phyloP scores from a whole-genome alignment of 2,888 invertebrate genomes.

The Drosophila affinis region DNA sequence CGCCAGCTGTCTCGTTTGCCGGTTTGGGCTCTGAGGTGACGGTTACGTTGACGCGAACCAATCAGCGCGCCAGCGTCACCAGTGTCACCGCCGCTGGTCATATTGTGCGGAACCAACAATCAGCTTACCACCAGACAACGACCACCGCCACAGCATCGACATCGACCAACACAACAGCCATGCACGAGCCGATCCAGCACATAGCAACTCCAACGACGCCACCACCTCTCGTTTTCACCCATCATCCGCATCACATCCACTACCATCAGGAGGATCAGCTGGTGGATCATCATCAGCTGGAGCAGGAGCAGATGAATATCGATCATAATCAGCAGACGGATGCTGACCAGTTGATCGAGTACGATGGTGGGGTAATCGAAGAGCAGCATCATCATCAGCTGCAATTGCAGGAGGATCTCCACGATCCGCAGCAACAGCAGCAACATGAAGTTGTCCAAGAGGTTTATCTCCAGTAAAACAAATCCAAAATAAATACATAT shows the following conservation, averaged over 20 bases:
- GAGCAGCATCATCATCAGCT: conserved; percentile 68
- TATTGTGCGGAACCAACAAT: conserved; percentile 80
- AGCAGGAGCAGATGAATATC: conserved; percentile 70
- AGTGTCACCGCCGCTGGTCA: conserved; percentile 81
- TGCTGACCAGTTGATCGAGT: conserved; percentile 76
- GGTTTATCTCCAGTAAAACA: conserved; percentile 75
- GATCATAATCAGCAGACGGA: conserved; percentile 73
- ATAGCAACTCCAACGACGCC: conserved; percentile 76
- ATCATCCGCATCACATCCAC: conserved; percentile 57
- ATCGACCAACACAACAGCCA: conserved; percentile 41
- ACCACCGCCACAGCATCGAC: conserved; percentile 55
- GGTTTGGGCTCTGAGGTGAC: conserved; percentile 82
- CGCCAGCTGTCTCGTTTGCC: conserved; percentile 78
- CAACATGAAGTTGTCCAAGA: conserved; percentile 80
- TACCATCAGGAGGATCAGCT: conserved; percentile 53
- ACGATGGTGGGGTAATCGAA: conserved; percentile 70
- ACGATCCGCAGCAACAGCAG: conserved; percentile 72
- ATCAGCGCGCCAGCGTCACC: conserved; percentile 67
- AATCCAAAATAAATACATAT: conserved; percentile 12
- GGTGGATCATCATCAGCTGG: conserved; percentile 57
- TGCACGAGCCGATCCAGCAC: conserved; percentile 61
- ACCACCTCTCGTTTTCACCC: conserved; percentile 77
- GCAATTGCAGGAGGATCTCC: conserved; percentile 73
- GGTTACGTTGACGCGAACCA: conserved; percentile 78
- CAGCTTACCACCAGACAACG: conserved; percentile 52